phyloP scores from a whole-genome alignment of 2,888 invertebrate genomes.

The Limenitis camilla region DNA sequence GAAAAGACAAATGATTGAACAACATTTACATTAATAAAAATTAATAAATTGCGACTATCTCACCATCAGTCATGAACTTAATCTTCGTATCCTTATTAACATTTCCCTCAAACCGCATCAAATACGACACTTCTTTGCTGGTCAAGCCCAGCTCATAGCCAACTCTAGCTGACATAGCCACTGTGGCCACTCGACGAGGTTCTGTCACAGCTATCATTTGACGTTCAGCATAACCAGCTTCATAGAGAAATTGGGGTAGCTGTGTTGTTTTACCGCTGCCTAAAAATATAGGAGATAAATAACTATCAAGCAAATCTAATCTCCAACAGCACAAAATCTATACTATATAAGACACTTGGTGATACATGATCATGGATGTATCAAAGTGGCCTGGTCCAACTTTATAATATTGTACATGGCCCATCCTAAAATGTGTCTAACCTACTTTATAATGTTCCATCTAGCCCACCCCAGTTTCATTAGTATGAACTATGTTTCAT shows the following conservation, averaged over 20 bases:
- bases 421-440: too few species aligned
- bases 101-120: slow-evolving; percentile 97
- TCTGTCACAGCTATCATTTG: slow-evolving; percentile 96
- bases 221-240: slow-evolving; percentile 90
- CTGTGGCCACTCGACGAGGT: slow-evolving; percentile 97
- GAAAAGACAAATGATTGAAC: too few species aligned
- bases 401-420: too few species aligned
- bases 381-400: too few species aligned
- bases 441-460: too few species aligned
- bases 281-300: slow-evolving; percentile 25
- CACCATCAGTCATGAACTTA: slow-evolving; percentile 98
- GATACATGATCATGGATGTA: too few species aligned
- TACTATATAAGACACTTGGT: too few species aligned
- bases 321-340: too few species aligned
- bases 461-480: too few species aligned
- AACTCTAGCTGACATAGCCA: slow-evolving; percentile 95
- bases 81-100: slow-evolving; percentile 90
- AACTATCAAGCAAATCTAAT: background rate
- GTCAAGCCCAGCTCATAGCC: slow-evolving; percentile 90
- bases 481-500: too few species aligned
- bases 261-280: slow-evolving; percentile 98
- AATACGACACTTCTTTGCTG: slow-evolving; percentile 85
- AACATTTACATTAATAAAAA: too few species aligned
- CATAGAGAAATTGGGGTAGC: slow-evolving; percentile 98
- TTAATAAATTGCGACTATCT: too few species aligned